Evolutionary conservation across 2,797 vertebrate genomes (phyloP).

Genomic region (Eupleurogrammus muticus): DNA sequence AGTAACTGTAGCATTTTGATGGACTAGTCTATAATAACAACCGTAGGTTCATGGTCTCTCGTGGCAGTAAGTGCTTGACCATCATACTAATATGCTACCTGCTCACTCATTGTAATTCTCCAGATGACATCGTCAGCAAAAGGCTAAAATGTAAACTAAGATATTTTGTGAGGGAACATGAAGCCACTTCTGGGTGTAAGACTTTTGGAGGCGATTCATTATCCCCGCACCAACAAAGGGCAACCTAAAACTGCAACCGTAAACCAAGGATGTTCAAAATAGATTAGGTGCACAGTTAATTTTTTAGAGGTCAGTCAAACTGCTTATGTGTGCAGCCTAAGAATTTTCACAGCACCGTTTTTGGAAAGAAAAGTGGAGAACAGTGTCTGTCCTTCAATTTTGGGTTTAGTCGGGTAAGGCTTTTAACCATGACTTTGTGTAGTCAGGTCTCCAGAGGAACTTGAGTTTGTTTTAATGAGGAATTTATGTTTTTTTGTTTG

Average conservation of each 20-base stretch:
- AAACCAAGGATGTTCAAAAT: slow-evolving; percentile 26
- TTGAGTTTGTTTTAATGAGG: slow-evolving; percentile 18
- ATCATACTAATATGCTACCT: slow-evolving; percentile 2
- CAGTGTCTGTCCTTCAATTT: slow-evolving; percentile 1
- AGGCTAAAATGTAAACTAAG: slow-evolving; percentile 14
- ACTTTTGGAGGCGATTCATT: slow-evolving; percentile 34
- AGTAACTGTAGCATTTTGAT: slow-evolving; percentile 1
- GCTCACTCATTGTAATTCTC: slow-evolving; percentile 24
- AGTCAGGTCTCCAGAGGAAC: slow-evolving; percentile 8
- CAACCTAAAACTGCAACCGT: slow-evolving; percentile 21
- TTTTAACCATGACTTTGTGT: slow-evolving; percentile 8
- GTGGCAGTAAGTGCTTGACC: slow-evolving; percentile 3
- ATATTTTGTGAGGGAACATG: slow-evolving; percentile 28
- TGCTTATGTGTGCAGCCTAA: slow-evolving; percentile 3
- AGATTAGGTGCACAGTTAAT: slow-evolving; percentile 17
- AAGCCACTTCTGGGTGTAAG: slow-evolving; percentile 16
- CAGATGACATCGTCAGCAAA: not conserved
- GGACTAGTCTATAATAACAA: slow-evolving; percentile 9
- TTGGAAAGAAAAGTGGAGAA: not conserved
- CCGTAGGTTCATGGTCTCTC: not conserved
- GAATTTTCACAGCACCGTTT: slow-evolving; percentile 1
- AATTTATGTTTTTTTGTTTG: slow-evolving; percentile 13
- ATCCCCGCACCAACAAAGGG: slow-evolving; percentile 23
- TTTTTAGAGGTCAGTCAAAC: slow-evolving; percentile 33
- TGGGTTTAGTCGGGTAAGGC: not conserved